A percentile compares a stretch with the other conserved stretches of the same genome.
These are phyloP conservation scores for Carassius carassius DNA, from an alignment of 2,113 vertebrate species.

Conservation along the genomic window DNA sequence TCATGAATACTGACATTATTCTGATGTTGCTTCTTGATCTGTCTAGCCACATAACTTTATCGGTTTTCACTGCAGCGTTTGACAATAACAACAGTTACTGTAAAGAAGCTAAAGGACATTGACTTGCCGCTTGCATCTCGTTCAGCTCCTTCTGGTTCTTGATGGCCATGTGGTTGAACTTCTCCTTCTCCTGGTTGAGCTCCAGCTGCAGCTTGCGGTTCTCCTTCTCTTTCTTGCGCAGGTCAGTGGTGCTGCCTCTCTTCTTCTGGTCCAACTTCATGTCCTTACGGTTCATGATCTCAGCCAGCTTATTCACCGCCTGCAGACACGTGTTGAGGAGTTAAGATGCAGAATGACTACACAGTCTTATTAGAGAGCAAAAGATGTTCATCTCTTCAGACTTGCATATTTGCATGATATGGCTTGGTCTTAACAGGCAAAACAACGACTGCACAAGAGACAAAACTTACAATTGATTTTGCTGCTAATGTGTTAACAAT, in stretches of 20 bases:
- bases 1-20: neutral
- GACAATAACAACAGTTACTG: neutral
- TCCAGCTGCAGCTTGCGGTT: slow-evolving; percentile 95
- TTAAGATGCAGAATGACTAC: neutral
- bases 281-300: slow-evolving; percentile 99
- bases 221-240: slow-evolving; percentile 99
- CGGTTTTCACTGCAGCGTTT: neutral
- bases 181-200: slow-evolving; percentile 98
- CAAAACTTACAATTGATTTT: neutral
- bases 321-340: slow-evolving; percentile 54
- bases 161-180: slow-evolving; percentile 96
- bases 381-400: neutral
- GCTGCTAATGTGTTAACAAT: neutral
- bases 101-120: neutral
- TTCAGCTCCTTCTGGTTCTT: slow-evolving; percentile 94
- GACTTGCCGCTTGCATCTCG: slow-evolving; percentile 95
- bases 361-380: neutral
- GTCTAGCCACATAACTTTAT: neutral
- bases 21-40: neutral
- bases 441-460: neutral
- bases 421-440: neutral
- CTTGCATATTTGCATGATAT: neutral
- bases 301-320: slow-evolving; percentile 98
- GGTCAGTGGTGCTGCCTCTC: slow-evolving; percentile 92
- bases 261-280: slow-evolving; percentile 96